Evolutionary conservation across 2,113 vertebrate species (phyloP).

Genomic region (Bungarus multicinctus): DNA sequence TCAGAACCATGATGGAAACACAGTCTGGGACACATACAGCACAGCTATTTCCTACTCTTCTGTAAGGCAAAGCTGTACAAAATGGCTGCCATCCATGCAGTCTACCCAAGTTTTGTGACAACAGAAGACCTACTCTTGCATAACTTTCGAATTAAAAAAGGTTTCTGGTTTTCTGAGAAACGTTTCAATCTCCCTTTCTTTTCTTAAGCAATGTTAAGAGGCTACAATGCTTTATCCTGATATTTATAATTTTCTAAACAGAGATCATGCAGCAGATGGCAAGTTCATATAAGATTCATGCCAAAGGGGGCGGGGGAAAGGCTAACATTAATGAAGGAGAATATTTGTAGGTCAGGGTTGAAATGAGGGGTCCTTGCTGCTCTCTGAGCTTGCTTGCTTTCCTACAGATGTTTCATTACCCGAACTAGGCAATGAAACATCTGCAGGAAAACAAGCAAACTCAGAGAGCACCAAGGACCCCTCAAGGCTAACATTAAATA

Average conservation of each 20-base stretch:
- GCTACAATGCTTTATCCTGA: background rate
- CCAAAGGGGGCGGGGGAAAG: background rate
- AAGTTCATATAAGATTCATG: background rate
- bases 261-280: background rate
- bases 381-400: background rate
- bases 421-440: background rate
- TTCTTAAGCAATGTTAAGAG: accelerated
- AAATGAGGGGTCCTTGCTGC: background rate
- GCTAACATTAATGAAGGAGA: background rate
- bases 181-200: background rate
- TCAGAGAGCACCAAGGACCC: background rate
- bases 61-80: background rate
- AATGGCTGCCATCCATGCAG: conserved; percentile 4
- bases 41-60: background rate
- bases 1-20: background rate
- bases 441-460: background rate
- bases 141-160: background rate
- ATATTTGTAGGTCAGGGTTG: background rate
- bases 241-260: accelerated
- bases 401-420: background rate
- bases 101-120: background rate
- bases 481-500: conserved; percentile 4
- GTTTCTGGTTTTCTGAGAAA: background rate
- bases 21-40: background rate
- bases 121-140: background rate